These are phyloP conservation scores for Bubalus kerabau DNA, from an alignment of 2,113 vertebrate genomes.

Conservation along the genomic window DNA sequence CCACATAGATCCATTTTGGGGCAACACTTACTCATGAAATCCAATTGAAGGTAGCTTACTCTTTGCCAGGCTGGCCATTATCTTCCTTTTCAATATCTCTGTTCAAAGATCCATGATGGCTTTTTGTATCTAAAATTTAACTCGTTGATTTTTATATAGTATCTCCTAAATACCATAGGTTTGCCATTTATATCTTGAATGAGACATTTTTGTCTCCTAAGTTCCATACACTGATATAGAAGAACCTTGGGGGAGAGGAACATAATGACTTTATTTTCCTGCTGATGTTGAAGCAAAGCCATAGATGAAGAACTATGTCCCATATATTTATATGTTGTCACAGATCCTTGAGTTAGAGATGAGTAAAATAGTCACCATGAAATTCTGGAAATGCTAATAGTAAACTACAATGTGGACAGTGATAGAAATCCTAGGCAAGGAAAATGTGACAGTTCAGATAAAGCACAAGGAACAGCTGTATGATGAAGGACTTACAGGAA, in stretches of 20 bases:
- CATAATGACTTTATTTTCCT: not conserved
- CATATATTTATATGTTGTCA: conserved; percentile 17
- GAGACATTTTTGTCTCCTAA: not conserved
- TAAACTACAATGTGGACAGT: conserved; percentile 13
- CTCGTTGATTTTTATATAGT: not conserved
- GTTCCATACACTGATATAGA: not conserved
- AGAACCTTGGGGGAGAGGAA: not conserved
- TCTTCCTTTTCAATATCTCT: not conserved
- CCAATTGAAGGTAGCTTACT: not conserved
- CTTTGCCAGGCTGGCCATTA: not conserved
- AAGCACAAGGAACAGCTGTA: conserved; percentile 28
- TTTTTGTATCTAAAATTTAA: not conserved
- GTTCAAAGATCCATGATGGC: not conserved
- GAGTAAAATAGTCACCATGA: not conserved
- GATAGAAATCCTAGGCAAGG: not conserved
- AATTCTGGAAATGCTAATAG: conserved; percentile 13
- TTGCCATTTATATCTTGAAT: not conserved
- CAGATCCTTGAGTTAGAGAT: not conserved
- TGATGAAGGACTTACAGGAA: conserved; percentile 26
- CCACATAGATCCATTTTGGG: not conserved
- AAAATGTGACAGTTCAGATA: not conserved
- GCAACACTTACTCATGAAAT: not conserved
- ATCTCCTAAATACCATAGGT: not conserved
- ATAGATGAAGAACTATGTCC: not conserved
- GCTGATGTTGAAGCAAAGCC: not conserved